Evolutionary conservation across 2,888 invertebrate genomes (phyloP).

Genomic region (Cheilosia variabilis): DNA sequence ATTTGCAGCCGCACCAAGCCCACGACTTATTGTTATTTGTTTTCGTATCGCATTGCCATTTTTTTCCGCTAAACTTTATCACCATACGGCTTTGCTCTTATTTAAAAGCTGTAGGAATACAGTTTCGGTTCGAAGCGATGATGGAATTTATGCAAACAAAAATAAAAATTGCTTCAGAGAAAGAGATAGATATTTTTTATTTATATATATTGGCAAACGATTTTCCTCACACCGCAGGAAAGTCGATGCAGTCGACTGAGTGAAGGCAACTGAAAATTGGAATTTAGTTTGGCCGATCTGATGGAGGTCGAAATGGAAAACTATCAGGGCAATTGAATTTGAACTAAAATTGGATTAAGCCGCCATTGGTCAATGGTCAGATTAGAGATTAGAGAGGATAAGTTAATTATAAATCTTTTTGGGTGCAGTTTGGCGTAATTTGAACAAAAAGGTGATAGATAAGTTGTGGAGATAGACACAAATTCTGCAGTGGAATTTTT

Average conservation of each 20-base stretch:
- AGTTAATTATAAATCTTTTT: conserved; percentile 32
- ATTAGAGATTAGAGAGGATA: conserved; percentile 39
- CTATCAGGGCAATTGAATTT: conserved; percentile 35
- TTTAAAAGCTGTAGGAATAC: conserved; percentile 40
- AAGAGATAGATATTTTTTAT: conserved; percentile 25
- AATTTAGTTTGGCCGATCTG: conserved; percentile 6
- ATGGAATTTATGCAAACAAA: conserved; percentile 56
- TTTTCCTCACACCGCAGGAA: conserved; percentile 32
- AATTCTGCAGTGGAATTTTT: no score
- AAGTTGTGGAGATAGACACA: no score
- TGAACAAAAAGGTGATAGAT: no score
- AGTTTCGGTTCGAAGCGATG: conserved; percentile 46
- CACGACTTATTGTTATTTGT: conserved; percentile 64
- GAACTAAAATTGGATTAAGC: conserved; percentile 51
- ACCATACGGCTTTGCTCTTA: conserved; percentile 25
- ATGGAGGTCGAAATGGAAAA: conserved; percentile 16
- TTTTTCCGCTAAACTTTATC: conserved; percentile 57
- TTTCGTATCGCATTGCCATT: conserved; percentile 43
- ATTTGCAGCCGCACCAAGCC: conserved; percentile 26
- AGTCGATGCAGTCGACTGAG: conserved; percentile 25
- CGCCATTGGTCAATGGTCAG: conserved; percentile 19
- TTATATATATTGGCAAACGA: conserved; percentile 13
- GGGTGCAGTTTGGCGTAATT: conserved; percentile 3
- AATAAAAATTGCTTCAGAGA: conserved; percentile 21
- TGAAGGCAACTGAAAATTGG: conserved; percentile 34